Evolutionary conservation across 1,140 invertebrate species (phyloP), one percentile per base, ranked within the genome.

Genomic region (Drosophila miranda): DNA sequence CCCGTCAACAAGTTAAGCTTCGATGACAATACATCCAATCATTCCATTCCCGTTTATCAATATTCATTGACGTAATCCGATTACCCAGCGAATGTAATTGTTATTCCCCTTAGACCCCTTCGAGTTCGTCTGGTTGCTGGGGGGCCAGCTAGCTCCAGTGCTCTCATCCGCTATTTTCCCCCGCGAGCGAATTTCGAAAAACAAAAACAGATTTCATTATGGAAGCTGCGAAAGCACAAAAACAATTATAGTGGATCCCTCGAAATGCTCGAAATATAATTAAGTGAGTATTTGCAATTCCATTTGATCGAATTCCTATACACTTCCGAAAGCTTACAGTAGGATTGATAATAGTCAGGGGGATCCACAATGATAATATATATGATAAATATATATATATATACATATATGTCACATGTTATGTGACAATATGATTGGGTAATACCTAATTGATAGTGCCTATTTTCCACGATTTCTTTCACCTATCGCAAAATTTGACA

Each of bases 61-160:
- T 77, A 67, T 59, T 30, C 63, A 80, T 74, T 86, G 80, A 84
- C 80, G 80, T 67, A 79, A 84, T 55, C 46, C 60, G 63, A 84
- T 80, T 86, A 84, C 70, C 76, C 73, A 52, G 55, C 59, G 51
- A 38, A 57, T 66, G 70, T 55, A 83, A 83, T 75, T 78, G 59
- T 44, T 54, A 75, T 63, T 49, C 45, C 45, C 58, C 60, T 13
- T 52, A 30, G 41, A 30, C 19, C 55, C 23, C 19, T 52, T 30
- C 13, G 16, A 7, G 19, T 2, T 9, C 45, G n/a, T 43, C 30
- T n/a, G 44, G 50, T 64, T 57, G 38, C 60, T 30, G 52, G 70
- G 58, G 59, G 53, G 28, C 30, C 23, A 43, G n/a, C 50, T 8
- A 30, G 28, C 30, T 34, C 53, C 53, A 55, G 8, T n/a, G 51